phyloP scores from a whole-genome alignment of 2,797 vertebrate species.

The Gallinago stenura region DNA sequence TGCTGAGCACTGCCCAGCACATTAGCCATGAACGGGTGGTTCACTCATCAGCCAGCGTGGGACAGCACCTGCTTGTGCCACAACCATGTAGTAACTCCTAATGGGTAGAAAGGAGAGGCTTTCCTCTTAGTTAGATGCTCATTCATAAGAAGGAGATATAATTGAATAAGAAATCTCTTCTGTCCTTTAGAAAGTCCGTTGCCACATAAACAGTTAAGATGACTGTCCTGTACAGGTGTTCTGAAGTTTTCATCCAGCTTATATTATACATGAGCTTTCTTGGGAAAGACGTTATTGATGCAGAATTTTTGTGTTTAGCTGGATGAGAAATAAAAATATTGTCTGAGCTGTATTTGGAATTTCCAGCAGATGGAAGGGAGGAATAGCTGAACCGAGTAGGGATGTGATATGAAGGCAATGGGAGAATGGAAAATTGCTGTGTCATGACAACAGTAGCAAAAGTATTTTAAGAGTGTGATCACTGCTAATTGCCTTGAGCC shows the following conservation, averaged over 20 bases:
- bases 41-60: not conserved
- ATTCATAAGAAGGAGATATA: not conserved
- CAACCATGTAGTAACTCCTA: not conserved
- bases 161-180: not conserved
- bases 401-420: not conserved
- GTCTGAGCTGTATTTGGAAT: not conserved
- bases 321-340: not conserved
- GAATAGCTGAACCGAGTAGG: not conserved
- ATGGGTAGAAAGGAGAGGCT: not conserved
- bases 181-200: not conserved
- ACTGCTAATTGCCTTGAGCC: slow-evolving; percentile 8
- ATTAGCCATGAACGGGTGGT: rapidly evolving
- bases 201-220: not conserved
- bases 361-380: not conserved
- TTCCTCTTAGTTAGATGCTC: not conserved
- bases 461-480: slow-evolving; percentile 14
- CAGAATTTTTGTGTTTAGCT: not conserved
- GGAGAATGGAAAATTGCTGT: not conserved
- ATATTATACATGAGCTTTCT: not conserved
- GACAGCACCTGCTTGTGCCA: not conserved
- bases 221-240: not conserved
- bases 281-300: not conserved
- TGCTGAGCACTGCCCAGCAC: not conserved
- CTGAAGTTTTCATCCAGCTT: not conserved
- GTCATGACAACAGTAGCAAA: slow-evolving; percentile 6